Conservation (phyloP, 2,797 vertebrate genomes). For the Cirrhinus mrigala region DNA sequence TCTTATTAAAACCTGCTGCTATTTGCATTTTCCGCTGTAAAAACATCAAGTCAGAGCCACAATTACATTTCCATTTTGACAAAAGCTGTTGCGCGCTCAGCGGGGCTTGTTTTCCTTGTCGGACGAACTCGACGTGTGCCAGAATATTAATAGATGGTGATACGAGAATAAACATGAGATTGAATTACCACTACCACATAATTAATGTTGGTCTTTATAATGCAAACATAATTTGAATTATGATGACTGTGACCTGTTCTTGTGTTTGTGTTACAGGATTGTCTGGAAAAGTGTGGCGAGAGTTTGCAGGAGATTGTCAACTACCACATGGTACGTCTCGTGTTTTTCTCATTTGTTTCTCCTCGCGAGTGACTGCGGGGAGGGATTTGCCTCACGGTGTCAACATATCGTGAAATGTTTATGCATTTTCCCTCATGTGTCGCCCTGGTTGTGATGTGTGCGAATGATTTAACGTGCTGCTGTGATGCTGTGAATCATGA, state of each 20-base stretch:
- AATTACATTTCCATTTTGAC: constrained; percentile 66
- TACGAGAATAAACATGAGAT: neutral
- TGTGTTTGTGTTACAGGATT: constrained; percentile 81
- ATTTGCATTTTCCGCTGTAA: constrained; percentile 76
- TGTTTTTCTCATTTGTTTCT: constrained; percentile 22
- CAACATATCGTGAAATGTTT: constrained; percentile 48
- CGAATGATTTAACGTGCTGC: constrained; percentile 44
- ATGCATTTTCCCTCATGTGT: constrained; percentile 42
- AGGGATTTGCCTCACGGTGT: constrained; percentile 42
- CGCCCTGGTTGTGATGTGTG: constrained; percentile 31
- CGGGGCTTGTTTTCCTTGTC: neutral
- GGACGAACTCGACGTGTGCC: neutral
- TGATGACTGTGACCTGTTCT: neutral
- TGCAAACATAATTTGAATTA: neutral
- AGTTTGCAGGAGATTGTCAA: constrained; percentile 97
- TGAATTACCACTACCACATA: neutral
- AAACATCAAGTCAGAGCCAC: constrained; percentile 60
- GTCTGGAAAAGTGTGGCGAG: constrained; percentile 93
- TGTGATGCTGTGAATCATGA: neutral
- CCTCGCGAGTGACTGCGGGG: constrained; percentile 24
- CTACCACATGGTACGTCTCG: constrained; percentile 92
- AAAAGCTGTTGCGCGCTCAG: constrained; percentile 13
- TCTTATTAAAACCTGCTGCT: constrained; percentile 72
- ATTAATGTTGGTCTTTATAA: neutral
- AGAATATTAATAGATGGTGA: constrained; percentile 3